Evolutionary conservation across 2,113 vertebrate genomes (phyloP).

Genomic region (Heptranchias perlo): DNA sequence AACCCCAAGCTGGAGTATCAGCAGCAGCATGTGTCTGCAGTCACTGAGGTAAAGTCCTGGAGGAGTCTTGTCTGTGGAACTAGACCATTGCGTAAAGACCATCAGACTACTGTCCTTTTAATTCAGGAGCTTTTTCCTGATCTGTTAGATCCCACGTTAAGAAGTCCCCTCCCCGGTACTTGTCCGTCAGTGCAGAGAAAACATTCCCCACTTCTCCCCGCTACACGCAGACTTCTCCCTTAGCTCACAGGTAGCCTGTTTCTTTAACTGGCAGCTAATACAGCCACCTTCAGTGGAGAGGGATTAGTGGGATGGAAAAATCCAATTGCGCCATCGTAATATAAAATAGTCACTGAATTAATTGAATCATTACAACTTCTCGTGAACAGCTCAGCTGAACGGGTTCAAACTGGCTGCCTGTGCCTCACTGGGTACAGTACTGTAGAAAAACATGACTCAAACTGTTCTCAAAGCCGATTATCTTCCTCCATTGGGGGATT

Average conservation of each 20-base stretch:
- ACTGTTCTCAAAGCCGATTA: not conserved
- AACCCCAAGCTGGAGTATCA: too few relatives aligned
- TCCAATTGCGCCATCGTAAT: not conserved
- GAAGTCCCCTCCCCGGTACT: not conserved
- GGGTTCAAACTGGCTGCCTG: not conserved
- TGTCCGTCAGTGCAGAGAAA: not conserved
- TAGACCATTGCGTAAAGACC: not conserved
- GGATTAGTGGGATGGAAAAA: not conserved
- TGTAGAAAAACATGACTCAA: not conserved
- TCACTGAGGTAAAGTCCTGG: not conserved
- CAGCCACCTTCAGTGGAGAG: not conserved
- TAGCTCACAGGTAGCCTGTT: not conserved
- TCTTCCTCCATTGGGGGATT: not conserved
- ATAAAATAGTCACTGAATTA: not conserved
- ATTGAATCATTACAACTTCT: not conserved
- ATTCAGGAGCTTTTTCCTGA: not conserved
- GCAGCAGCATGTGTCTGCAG: not conserved
- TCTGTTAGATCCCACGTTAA: not conserved
- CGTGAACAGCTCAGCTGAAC: too few relatives aligned
- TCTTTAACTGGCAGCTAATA: not conserved
- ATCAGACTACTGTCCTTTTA: not conserved
- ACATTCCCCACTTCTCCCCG: not conserved
- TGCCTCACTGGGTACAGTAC: not conserved
- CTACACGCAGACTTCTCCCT: not conserved
- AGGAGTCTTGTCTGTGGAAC: not conserved